A percentile compares a stretch with the other conserved stretches of the same genome.
phyloP scores from a whole-genome alignment of 1,140 invertebrate species.

The Tetranychus urticae region DNA sequence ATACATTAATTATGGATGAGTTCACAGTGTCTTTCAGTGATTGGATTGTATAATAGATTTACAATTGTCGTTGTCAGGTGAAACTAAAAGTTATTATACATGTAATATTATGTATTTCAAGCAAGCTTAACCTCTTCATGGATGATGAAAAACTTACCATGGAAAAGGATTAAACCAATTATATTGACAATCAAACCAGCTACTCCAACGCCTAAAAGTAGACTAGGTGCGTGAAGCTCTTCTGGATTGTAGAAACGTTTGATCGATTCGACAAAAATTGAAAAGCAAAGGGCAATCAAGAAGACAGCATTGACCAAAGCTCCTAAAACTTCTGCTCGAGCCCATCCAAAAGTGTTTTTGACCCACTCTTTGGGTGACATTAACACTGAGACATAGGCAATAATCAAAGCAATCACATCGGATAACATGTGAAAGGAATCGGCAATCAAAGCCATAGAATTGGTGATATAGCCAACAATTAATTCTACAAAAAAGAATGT shows the following conservation, averaged over 20 bases:
- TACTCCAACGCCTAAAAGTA: conserved; percentile 26
- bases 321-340: conserved; percentile 30
- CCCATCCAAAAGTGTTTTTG: conserved; percentile 32
- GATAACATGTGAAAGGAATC: conserved; percentile 33
- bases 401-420: conserved; percentile 27
- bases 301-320: conserved; percentile 32
- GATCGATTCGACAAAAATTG: conserved; percentile 29
- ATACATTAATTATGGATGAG: too few species aligned
- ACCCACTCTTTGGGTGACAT: conserved; percentile 18
- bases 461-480: conserved; percentile 27
- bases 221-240: conserved; percentile 31
- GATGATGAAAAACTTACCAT: conserved; percentile 12
- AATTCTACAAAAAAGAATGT: conserved; percentile 30
- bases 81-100: too few species aligned
- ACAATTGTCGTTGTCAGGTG: too few species aligned
- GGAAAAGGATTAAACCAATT: conserved; percentile 27
- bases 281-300: conserved; percentile 29
- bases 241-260: conserved; percentile 19
- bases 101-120: too few species aligned
- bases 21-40: too few species aligned
- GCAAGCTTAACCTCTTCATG: too few species aligned
- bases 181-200: conserved; percentile 27
- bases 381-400: conserved; percentile 16
- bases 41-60: too few species aligned
- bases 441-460: conserved; percentile 29